phyloP scores from a whole-genome alignment of 2,113 vertebrate species.

The Istiophorus platypterus region DNA sequence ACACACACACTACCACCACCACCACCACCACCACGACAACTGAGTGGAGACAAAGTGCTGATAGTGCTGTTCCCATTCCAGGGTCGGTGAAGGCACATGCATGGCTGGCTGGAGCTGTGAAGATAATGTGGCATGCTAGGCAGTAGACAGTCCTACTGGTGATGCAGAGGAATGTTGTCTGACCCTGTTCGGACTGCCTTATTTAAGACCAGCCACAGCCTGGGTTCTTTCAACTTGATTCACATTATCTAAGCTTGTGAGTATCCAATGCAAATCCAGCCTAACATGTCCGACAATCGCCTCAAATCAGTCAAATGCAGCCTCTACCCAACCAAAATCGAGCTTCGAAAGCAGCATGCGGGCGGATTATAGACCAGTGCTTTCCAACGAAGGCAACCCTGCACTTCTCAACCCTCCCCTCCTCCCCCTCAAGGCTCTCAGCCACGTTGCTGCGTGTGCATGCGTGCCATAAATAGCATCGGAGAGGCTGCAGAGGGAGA shows the following conservation, averaged over 20 bases:
- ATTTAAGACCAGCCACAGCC: constrained; percentile 28
- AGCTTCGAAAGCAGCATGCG: constrained; percentile 12
- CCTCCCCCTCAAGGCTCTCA: constrained; percentile 46
- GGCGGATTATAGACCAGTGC: constrained; percentile 45
- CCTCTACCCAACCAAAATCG: neutral
- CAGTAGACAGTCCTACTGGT: constrained; percentile 65
- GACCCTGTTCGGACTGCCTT: constrained; percentile 47
- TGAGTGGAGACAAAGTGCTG: constrained; percentile 74
- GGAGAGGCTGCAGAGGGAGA: constrained; percentile 66
- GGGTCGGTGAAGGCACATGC: constrained; percentile 63
- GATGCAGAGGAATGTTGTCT: constrained; percentile 76
- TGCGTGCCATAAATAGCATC: constrained; percentile 73
- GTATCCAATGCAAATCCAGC: constrained; percentile 30
- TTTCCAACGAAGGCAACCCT: constrained; percentile 52
- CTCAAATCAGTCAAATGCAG: constrained; percentile 12
- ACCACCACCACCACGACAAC: constrained; percentile 25
- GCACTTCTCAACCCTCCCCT: constrained; percentile 36
- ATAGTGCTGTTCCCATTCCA: constrained; percentile 75
- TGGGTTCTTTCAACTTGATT: constrained; percentile 43
- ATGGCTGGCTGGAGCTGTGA: constrained; percentile 80
- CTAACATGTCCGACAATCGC: neutral
- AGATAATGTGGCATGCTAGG: constrained; percentile 73
- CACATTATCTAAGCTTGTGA: constrained; percentile 24
- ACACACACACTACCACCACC: neutral
- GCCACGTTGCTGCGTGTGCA: constrained; percentile 64